Conservation (phyloP, 2,797 vertebrate species). For the Lepilemur ruficaudatus region DNA sequence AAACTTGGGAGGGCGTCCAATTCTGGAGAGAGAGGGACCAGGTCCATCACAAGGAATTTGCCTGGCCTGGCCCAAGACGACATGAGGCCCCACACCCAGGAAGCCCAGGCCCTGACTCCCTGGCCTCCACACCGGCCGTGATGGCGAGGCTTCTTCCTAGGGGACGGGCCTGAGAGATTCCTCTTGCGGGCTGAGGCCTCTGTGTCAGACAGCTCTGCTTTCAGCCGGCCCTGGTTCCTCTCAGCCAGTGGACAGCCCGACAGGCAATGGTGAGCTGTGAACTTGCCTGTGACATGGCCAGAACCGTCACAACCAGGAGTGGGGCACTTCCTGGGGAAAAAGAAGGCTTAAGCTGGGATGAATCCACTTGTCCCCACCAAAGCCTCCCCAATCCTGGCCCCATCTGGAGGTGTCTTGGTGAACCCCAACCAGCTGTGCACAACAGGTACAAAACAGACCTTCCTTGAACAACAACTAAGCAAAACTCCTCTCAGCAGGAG, state of each 20-base stretch:
- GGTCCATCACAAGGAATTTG: background rate
- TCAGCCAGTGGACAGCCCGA: conserved; percentile 97
- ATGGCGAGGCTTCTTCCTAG: conserved; percentile 95
- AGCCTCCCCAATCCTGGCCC: background rate
- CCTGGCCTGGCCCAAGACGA: background rate
- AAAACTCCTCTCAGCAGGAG: background rate
- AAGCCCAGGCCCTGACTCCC: conserved; percentile 27
- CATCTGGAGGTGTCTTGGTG: background rate
- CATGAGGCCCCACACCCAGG: background rate
- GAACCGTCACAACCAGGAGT: conserved; percentile 98
- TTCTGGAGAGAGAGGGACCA: conserved; percentile 86
- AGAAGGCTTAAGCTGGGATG: background rate
- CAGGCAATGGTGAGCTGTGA: conserved; percentile 98
- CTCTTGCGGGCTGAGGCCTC: conserved; percentile 90
- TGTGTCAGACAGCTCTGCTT: conserved; percentile 92
- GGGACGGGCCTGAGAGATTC: conserved; percentile 91
- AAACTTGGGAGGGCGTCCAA: conserved; percentile 97
- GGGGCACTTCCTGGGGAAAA: conserved; percentile 94
- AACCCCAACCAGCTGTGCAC: background rate
- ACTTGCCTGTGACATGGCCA: conserved; percentile 97
- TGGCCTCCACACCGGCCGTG: conserved; percentile 91
- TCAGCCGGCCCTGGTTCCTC: conserved; percentile 95
- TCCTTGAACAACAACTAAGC: background rate
- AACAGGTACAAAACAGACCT: background rate
- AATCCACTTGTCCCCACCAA: background rate